These are phyloP conservation scores for Anodontia alba DNA, from an alignment of 2,888 invertebrate genomes.

Conservation along the genomic window DNA sequence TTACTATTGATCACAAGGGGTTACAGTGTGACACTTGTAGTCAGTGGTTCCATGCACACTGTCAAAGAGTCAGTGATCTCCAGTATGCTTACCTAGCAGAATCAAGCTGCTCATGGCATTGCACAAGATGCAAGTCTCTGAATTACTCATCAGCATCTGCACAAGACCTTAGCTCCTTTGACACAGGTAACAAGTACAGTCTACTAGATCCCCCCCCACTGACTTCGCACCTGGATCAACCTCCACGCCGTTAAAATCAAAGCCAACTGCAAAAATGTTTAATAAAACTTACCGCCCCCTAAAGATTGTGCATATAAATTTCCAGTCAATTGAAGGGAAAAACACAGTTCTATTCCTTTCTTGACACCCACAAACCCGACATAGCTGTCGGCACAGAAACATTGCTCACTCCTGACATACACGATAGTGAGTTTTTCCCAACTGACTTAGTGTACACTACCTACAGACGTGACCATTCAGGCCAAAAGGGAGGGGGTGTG, in stretches of 20 bases:
- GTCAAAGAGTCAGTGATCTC: neutral
- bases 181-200: neutral
- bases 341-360: neutral
- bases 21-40: neutral
- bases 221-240: neutral
- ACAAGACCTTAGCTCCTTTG: neutral
- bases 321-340: neutral
- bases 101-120: neutral
- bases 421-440: neutral
- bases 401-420: neutral
- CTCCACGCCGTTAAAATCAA: neutral
- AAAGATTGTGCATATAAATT: neutral
- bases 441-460: neutral
- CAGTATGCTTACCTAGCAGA: neutral
- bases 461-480: neutral
- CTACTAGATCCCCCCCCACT: neutral
- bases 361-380: neutral
- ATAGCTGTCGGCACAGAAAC: neutral
- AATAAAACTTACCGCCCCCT: neutral
- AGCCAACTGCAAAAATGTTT: neutral
- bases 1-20: constrained; percentile 4
- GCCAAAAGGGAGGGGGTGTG: neutral
- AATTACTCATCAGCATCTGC: neutral
- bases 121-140: neutral
- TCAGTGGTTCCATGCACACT: constrained; percentile 6